phyloP scores from a whole-genome alignment of 2,888 invertebrate genomes.

The Thecophora atra region DNA sequence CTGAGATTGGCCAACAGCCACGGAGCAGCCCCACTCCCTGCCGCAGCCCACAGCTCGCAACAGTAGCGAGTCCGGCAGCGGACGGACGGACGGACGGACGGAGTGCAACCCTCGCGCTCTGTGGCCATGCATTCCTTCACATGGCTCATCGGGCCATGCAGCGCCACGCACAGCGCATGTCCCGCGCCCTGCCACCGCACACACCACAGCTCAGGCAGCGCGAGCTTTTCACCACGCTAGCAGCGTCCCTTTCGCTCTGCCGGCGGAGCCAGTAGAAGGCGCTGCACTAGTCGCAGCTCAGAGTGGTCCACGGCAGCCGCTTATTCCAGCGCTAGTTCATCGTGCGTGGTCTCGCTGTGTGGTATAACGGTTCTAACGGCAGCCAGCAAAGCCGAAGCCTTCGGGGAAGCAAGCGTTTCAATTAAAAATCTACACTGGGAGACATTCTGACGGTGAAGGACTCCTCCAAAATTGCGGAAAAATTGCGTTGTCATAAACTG shows the following conservation, averaged over 20 bases:
- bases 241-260: constrained; percentile 33
- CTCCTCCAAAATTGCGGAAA: neutral
- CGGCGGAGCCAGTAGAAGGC: constrained; percentile 43
- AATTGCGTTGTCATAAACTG: neutral
- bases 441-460: neutral
- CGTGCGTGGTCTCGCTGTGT: constrained; percentile 64
- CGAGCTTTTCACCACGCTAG: constrained; percentile 61
- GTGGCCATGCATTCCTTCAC: constrained; percentile 36
- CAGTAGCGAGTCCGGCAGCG: constrained; percentile 48
- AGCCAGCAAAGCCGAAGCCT: neutral
- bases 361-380: constrained; percentile 50
- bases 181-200: neutral
- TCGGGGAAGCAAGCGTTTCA: constrained; percentile 4
- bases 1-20: constrained; percentile 47
- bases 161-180: constrained; percentile 41
- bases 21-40: constrained; percentile 41
- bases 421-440: constrained; percentile 11
- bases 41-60: constrained; percentile 43
- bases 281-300: constrained; percentile 43
- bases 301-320: constrained; percentile 53
- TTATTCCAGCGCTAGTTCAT: constrained; percentile 60
- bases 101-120: constrained; percentile 23
- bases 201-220: neutral
- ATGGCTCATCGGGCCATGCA: constrained; percentile 20
- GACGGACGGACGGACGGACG: constrained; percentile 11